Evolutionary conservation across 2,888 invertebrate species (phyloP).

Genomic region (Yponomeuta plumbellus): DNA sequence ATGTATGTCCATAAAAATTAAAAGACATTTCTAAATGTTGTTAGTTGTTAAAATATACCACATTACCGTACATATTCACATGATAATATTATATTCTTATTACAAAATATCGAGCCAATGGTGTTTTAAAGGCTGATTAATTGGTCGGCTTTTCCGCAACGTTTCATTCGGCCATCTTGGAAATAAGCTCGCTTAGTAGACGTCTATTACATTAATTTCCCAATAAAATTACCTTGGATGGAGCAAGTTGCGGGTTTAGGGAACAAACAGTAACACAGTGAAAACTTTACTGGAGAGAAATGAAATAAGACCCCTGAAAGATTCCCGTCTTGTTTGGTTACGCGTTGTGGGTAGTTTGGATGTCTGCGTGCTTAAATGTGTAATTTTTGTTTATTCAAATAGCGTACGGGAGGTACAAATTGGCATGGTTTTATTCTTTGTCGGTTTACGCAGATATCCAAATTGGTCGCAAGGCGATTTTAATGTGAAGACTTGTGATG

Average conservation of each 20-base stretch:
- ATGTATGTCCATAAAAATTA: background rate
- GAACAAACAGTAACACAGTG: background rate
- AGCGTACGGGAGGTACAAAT: background rate
- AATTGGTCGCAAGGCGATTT: background rate
- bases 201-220: background rate
- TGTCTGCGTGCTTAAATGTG: background rate
- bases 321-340: background rate
- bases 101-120: no score
- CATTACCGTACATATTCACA: no score
- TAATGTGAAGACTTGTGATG: slow-evolving; percentile 24
- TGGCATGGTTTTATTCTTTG: background rate
- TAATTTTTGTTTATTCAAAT: background rate
- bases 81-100: no score
- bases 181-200: background rate
- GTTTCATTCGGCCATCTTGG: background rate
- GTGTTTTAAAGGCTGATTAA: background rate
- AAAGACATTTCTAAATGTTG: slow-evolving; percentile 15
- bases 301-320: background rate
- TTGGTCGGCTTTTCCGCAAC: background rate
- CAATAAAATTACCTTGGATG: background rate
- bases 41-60: slow-evolving; percentile 12
- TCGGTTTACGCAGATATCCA: background rate
- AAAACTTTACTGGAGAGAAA: background rate
- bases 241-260: background rate
- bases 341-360: background rate